A percentile compares a stretch with the other conserved stretches of the same genome.
Evolutionary conservation across 23 tunicate genomes (phyloP).

Genomic region (Oikopleura albicans): DNA sequence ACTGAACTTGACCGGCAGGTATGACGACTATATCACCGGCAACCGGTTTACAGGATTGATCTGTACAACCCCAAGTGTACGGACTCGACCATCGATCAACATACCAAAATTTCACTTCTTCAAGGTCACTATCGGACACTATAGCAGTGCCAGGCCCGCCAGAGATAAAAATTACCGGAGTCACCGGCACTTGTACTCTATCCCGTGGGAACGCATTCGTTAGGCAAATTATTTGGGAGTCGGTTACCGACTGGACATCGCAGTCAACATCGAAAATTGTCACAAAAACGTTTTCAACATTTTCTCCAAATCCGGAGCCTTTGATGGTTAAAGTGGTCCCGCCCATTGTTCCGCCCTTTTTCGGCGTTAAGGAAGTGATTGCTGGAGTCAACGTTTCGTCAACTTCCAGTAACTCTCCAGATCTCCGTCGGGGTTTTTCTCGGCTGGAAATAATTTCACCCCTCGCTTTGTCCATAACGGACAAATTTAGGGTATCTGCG

Average conservation of each 20-base stretch:
- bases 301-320: background rate
- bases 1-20: constrained; percentile 20
- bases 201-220: constrained; percentile 22
- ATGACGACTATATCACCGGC: constrained; percentile 31
- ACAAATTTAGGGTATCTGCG: background rate
- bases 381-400: background rate
- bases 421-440: background rate
- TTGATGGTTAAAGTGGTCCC: background rate
- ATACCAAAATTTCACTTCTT: background rate
- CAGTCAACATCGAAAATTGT: constrained; percentile 44
- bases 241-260: constrained; percentile 21
- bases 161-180: background rate
- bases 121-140: background rate
- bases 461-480: background rate
- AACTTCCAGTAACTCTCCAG: background rate
- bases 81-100: background rate
- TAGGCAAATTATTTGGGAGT: constrained; percentile 29
- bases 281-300: constrained; percentile 17
- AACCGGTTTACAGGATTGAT: background rate
- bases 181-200: background rate
- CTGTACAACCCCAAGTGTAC: background rate
- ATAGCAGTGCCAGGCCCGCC: background rate
- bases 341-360: background rate
- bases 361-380: background rate
- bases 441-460: background rate